phyloP scores from a whole-genome alignment of 2,797 vertebrate genomes.

The Aphelocoma californica region DNA sequence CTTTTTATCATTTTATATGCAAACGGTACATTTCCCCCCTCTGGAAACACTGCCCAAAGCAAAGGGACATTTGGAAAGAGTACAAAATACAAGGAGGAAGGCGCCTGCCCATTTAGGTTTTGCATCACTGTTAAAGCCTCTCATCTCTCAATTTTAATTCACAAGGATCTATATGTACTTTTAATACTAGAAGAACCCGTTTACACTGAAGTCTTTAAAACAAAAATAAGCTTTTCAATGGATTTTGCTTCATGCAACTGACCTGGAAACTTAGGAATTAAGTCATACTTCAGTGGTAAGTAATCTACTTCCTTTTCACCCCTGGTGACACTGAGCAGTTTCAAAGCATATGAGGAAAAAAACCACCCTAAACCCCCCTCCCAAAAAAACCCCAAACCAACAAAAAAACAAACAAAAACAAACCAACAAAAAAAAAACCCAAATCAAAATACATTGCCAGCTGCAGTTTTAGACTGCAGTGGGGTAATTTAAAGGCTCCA shows the following conservation, averaged over 20 bases:
- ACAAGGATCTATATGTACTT: rapidly evolving
- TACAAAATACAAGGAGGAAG: rapidly evolving
- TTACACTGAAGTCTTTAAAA: neutral
- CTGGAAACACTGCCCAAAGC: rapidly evolving
- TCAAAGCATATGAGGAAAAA: neutral
- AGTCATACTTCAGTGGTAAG: neutral
- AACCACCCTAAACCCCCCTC: no score
- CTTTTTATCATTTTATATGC: neutral
- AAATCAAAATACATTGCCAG: neutral
- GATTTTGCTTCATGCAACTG: neutral
- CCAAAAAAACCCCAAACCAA: neutral
- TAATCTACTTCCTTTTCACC: neutral
- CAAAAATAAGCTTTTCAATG: neutral
- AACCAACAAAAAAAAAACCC: neutral
- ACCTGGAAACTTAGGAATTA: neutral
- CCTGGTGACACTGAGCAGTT: neutral
- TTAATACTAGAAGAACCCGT: rapidly evolving
- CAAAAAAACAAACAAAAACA: neutral
- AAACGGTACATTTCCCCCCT: rapidly evolving
- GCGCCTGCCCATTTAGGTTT: neutral
- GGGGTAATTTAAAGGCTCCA: neutral
- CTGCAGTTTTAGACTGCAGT: neutral
- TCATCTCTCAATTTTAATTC: neutral
- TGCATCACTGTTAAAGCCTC: rapidly evolving
- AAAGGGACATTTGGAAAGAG: rapidly evolving